Percentiles rank a stretch among this genome's conserved stretches.
Conservation (phyloP, 2,797 vertebrate genomes). For the Alca torda region DNA sequence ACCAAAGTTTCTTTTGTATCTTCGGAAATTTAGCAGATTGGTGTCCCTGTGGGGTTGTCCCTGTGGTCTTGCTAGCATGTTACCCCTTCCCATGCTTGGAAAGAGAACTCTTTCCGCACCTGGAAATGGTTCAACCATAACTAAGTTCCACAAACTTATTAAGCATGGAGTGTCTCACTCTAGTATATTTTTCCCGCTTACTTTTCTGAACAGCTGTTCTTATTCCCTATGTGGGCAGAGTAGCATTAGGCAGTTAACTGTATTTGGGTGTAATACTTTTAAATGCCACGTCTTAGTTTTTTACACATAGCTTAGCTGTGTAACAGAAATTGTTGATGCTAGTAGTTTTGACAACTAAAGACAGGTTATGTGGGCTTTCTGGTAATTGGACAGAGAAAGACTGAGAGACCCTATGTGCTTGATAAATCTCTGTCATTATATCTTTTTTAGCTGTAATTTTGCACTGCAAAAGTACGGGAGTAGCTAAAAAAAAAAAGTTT, state of each 20-base stretch:
- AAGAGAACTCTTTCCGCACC: neutral
- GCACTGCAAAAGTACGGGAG: neutral
- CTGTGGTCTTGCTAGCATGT: neutral
- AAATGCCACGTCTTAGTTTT: neutral
- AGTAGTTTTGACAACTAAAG: neutral
- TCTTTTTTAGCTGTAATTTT: neutral
- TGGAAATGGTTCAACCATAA: neutral
- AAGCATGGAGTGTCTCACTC: neutral
- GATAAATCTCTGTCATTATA: neutral
- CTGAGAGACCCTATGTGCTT: neutral
- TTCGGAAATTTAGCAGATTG: neutral
- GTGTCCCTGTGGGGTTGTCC: neutral
- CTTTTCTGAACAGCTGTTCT: neutral
- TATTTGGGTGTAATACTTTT: neutral
- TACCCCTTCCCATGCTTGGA: neutral
- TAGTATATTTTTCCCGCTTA: neutral
- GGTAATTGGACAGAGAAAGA: neutral
- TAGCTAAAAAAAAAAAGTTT: neutral
- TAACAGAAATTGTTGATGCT: neutral
- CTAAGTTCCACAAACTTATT: neutral
- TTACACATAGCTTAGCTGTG: neutral
- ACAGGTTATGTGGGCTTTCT: neutral
- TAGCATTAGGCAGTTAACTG: neutral
- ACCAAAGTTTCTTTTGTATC: rapidly evolving
- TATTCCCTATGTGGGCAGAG: neutral